A percentile compares a stretch with the other conserved stretches of the same genome.
These are phyloP conservation scores for Ptychochromis oligacanthus DNA, from an alignment of 2,113 vertebrate species.

Conservation along the genomic window DNA sequence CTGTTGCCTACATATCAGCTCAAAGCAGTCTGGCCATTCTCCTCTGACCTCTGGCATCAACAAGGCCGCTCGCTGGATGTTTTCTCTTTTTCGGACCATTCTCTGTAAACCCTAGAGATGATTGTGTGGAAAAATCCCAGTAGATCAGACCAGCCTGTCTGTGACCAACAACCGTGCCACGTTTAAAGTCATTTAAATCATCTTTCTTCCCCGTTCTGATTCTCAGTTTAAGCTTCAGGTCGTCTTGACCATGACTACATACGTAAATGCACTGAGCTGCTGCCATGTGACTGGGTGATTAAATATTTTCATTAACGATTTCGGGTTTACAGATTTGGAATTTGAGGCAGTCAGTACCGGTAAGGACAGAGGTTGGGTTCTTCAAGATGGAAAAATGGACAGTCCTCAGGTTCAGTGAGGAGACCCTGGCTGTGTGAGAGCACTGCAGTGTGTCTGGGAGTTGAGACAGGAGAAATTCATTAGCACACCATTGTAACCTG, in stretches of 20 bases:
- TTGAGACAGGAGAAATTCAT: constrained; percentile 17
- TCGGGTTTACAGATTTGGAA: background rate
- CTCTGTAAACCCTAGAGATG: background rate
- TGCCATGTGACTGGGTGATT: too few relatives aligned
- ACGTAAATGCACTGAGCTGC: too few relatives aligned
- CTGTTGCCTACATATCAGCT: background rate
- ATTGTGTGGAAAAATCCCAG: background rate
- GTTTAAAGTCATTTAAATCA: too few relatives aligned
- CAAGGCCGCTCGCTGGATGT: background rate
- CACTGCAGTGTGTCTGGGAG: constrained; percentile 6
- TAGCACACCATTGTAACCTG: constrained; percentile 15
- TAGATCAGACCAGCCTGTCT: too few relatives aligned
- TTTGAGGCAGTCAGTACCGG: background rate
- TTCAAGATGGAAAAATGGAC: background rate
- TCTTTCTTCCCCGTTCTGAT: too few relatives aligned
- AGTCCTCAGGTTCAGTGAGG: background rate
- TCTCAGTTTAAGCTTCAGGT: too few relatives aligned
- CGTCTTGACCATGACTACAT: too few relatives aligned
- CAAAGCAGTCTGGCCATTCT: background rate
- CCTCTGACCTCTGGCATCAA: background rate
- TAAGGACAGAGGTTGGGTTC: background rate
- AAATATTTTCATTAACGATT: too few relatives aligned
- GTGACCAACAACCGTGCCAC: too few relatives aligned
- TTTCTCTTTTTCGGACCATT: background rate
- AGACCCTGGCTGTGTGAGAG: background rate